Percentiles rank a stretch among this genome's conserved stretches.
Conservation (phyloP, 1,140 invertebrate genomes). For the Brachionus angularis region DNA sequence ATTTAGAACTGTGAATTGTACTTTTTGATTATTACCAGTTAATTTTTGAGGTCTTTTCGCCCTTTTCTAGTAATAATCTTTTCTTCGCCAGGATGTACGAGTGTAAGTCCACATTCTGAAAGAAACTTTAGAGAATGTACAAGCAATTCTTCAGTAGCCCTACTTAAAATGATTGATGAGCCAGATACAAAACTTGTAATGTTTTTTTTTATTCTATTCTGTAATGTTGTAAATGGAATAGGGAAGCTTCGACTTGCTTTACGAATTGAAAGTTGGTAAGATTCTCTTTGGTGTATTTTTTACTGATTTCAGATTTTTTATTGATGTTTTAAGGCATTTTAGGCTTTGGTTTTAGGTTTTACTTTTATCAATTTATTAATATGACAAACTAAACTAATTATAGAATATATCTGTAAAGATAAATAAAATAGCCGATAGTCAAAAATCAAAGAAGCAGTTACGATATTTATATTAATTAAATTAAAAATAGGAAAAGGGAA, state of each 20-base stretch:
- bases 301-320: too few species aligned
- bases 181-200: background rate
- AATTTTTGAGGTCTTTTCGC: background rate
- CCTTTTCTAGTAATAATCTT: background rate
- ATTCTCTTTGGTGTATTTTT: too few species aligned
- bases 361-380: too few species aligned
- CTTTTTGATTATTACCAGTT: constrained; percentile 3
- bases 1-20: background rate
- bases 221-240: background rate
- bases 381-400: too few species aligned
- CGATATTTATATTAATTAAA: too few species aligned
- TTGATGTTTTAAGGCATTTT: too few species aligned
- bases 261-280: background rate
- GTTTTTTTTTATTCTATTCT: background rate
- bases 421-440: too few species aligned
- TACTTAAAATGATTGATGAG: background rate
- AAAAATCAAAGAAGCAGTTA: too few species aligned
- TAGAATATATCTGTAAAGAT: too few species aligned
- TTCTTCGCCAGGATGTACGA: background rate
- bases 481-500: too few species aligned
- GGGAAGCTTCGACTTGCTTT: background rate
- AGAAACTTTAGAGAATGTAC: background rate
- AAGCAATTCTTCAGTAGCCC: background rate
- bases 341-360: too few species aligned
- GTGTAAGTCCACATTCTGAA: too few species aligned